These are phyloP conservation scores for Glyptemys insculpta DNA, from an alignment of 2,797 vertebrate species.

Conservation along the genomic window DNA sequence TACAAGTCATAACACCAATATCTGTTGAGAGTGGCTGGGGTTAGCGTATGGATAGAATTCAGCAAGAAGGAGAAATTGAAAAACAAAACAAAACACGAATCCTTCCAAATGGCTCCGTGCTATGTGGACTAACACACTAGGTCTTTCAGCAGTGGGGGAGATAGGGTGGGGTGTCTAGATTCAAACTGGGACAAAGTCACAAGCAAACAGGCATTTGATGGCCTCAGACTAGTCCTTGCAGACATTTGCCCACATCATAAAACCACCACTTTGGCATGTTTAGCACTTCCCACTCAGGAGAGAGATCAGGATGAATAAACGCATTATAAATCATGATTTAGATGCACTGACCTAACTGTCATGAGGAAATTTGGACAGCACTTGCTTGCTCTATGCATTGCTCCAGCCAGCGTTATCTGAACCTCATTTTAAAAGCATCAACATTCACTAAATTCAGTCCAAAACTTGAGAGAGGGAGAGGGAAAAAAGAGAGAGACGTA, in stretches of 20 bases:
- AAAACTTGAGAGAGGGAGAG: background rate
- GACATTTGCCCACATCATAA: slow-evolving; percentile 49
- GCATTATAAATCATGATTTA: background rate
- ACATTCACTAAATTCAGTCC: background rate
- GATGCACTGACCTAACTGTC: background rate
- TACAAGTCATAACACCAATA: background rate
- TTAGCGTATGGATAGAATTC: background rate
- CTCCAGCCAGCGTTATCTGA: background rate
- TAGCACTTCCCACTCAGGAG: slow-evolving; percentile 28
- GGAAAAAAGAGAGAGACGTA: background rate
- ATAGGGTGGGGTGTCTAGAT: background rate
- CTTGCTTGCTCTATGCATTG: background rate
- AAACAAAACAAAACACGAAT: background rate
- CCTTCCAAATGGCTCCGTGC: background rate
- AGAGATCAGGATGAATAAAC: slow-evolving; percentile 16
- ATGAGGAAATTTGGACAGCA: slow-evolving; percentile 14
- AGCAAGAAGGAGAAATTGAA: background rate
- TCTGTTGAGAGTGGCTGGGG: background rate
- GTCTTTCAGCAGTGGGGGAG: slow-evolving; percentile 39
- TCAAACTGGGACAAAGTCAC: slow-evolving; percentile 46
- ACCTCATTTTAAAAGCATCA: background rate
- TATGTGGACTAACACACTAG: background rate
- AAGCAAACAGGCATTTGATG: slow-evolving; percentile 38
- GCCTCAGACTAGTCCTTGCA: background rate
- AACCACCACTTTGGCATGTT: slow-evolving; percentile 32